phyloP scores from a whole-genome alignment of 2,888 invertebrate genomes.

The Ypsolopha scabrella region DNA sequence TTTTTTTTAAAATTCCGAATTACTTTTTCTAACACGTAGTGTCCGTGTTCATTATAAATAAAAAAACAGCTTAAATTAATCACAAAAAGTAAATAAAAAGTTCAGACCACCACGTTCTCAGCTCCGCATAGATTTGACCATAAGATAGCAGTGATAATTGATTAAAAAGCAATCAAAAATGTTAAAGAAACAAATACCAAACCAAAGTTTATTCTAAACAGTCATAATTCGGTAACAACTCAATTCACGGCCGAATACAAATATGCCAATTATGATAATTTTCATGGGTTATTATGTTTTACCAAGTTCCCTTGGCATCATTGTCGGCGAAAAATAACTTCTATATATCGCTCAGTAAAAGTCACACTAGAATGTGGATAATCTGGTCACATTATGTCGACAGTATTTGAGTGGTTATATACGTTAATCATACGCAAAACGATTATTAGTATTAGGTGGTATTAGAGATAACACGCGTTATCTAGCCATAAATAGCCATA shows the following conservation, averaged over 20 bases:
- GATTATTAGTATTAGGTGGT: neutral
- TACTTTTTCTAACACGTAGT: too few relatives aligned
- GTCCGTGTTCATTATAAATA: too few relatives aligned
- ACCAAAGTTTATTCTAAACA: constrained; percentile 3
- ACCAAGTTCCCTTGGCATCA: neutral
- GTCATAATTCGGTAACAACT: constrained; percentile 17
- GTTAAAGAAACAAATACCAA: neutral
- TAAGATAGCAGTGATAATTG: too few relatives aligned
- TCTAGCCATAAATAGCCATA: neutral
- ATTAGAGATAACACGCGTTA: neutral
- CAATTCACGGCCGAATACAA: constrained; percentile 16
- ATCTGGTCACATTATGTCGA: neutral
- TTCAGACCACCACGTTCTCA: too few relatives aligned
- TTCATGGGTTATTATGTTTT: constrained; percentile 14
- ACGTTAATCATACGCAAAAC: constrained; percentile 1
- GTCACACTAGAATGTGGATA: neutral
- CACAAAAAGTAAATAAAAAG: too few relatives aligned
- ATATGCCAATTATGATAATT: constrained; percentile 23
- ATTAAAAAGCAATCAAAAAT: too few relatives aligned
- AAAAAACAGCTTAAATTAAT: too few relatives aligned
- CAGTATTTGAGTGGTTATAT: neutral
- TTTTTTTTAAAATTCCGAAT: too few relatives aligned
- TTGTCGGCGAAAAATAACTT: neutral
- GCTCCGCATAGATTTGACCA: too few relatives aligned
- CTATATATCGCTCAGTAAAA: neutral